phyloP scores from a whole-genome alignment of 2,888 invertebrate species.

The Plagodis pulveraria region DNA sequence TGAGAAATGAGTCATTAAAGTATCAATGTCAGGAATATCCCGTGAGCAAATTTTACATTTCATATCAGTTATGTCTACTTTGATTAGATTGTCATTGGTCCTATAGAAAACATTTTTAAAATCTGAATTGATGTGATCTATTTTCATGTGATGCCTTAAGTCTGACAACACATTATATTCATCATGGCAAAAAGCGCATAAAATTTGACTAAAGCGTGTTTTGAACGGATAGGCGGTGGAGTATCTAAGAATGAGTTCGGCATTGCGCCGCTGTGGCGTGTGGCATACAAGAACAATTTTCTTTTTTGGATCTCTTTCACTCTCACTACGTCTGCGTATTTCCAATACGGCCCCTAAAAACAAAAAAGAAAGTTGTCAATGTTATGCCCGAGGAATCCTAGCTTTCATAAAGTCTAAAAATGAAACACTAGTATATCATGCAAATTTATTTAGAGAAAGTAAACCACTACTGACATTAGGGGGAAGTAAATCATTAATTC shows the following conservation, averaged over 20 bases:
- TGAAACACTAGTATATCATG: slow-evolving; percentile 38
- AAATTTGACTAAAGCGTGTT: slow-evolving; percentile 73
- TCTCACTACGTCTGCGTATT: slow-evolving; percentile 70
- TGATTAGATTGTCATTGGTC: slow-evolving; percentile 72
- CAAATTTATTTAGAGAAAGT: slow-evolving; percentile 25
- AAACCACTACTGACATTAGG: slow-evolving; percentile 5
- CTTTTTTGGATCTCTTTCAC: slow-evolving; percentile 68
- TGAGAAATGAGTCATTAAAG: slow-evolving; percentile 69
- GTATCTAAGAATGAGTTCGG: slow-evolving; percentile 70
- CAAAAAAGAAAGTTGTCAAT: slow-evolving; percentile 79
- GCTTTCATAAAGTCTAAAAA: slow-evolving; percentile 20
- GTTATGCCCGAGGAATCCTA: slow-evolving; percentile 49
- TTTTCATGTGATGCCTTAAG: slow-evolving; percentile 67
- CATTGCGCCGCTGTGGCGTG: slow-evolving; percentile 76
- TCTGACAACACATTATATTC: slow-evolving; percentile 62
- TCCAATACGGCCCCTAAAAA: slow-evolving; percentile 80
- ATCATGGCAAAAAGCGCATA: slow-evolving; percentile 74
- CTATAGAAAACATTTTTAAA: slow-evolving; percentile 75
- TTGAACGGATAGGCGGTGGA: slow-evolving; percentile 78
- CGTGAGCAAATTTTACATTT: slow-evolving; percentile 70
- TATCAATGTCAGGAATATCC: slow-evolving; percentile 63
- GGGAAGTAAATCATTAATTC: slow-evolving; percentile 9
- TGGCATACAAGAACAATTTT: slow-evolving; percentile 77
- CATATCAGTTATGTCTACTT: slow-evolving; percentile 74
- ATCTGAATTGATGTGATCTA: slow-evolving; percentile 64